Conservation (phyloP, 2,113 vertebrate genomes). For the Potamarius usumacintae region DNA sequence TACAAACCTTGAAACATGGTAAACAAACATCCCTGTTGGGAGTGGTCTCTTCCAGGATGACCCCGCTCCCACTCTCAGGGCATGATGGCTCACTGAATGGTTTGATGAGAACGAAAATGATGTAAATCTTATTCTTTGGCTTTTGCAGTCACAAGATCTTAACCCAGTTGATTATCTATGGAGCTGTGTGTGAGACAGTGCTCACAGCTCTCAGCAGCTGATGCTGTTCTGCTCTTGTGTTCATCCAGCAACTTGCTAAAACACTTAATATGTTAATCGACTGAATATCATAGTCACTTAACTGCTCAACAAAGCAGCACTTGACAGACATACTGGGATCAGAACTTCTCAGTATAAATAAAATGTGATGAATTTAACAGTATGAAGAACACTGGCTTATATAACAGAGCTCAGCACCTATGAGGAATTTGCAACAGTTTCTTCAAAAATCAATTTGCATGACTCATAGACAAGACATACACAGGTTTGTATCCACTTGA, state of each 20-base stretch:
- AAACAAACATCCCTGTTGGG: background rate
- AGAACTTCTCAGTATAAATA: background rate
- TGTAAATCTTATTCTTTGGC: background rate
- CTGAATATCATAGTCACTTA: background rate
- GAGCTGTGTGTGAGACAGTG: background rate
- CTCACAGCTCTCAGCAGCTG: background rate
- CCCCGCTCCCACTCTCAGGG: background rate
- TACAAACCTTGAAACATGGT: background rate
- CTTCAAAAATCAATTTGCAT: slow-evolving; percentile 1
- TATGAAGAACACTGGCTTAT: background rate
- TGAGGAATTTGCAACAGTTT: background rate
- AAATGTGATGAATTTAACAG: background rate
- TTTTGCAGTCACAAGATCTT: background rate
- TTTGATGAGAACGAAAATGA: background rate
- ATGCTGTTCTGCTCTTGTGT: background rate
- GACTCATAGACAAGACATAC: background rate
- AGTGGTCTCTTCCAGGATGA: background rate
- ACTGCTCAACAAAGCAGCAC: background rate
- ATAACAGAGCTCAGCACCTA: slow-evolving; percentile 13
- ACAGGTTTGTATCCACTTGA: background rate
- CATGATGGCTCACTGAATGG: background rate
- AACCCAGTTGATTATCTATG: background rate
- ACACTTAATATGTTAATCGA: background rate
- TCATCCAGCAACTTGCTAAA: background rate
- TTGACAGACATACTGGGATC: background rate